Base-by-base conservation (phyloP, 2,113 vertebrate genomes). In the Cichladusa arquata region DNA sequence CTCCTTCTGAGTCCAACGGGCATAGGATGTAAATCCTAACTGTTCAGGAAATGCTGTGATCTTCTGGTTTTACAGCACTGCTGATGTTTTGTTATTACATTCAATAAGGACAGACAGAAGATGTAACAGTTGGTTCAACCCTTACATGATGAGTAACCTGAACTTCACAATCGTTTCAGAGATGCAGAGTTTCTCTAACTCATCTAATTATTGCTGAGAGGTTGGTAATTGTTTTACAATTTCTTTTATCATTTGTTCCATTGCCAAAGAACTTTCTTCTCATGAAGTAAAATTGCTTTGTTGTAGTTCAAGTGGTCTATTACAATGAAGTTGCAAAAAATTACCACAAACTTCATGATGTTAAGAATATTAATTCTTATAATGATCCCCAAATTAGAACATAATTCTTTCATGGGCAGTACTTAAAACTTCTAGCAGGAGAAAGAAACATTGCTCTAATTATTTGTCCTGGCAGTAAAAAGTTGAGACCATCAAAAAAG, bases 311-410 rank as follows among this genome's bases (percentile, higher is more conserved):
- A 93, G 60, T 62, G 33, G 58, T 47, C 79, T 88, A 78, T 64
- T 73, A 92, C 54, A 95, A 72, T 26, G 19, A 69, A 82, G 36
- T n/a, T 64, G 22, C 73, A 85, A 93, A 76, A 92, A 56, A 88
- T 93, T 51, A 80, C 51, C 86, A 88, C 54, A 88, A 94, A 91
- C 22, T 72, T 90, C 26, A 34, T 36, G 29, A 94, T 62, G 33
- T 64, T 70, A 66, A 91, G 58, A 95, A 85, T 85, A 91, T 50
- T 61, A 81, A 81, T 91, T 95, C 78, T 73, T 80, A 89, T 44
- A 91, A 96, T 36, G 58, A 80, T 61, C 7, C 47, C 22, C 44
- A 88, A 90, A 83, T 83, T 77, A 80, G 64, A 90, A 82, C 47
- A 51, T 66, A 80, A 91, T 90, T 90, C 62, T 77, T 96, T 86